Percentiles rank a stretch among this genome's conserved stretches.
These are phyloP conservation scores for Actinopyga echinites DNA, from an alignment of 53 echinoderm and acorn worm species.

Conservation along the genomic window DNA sequence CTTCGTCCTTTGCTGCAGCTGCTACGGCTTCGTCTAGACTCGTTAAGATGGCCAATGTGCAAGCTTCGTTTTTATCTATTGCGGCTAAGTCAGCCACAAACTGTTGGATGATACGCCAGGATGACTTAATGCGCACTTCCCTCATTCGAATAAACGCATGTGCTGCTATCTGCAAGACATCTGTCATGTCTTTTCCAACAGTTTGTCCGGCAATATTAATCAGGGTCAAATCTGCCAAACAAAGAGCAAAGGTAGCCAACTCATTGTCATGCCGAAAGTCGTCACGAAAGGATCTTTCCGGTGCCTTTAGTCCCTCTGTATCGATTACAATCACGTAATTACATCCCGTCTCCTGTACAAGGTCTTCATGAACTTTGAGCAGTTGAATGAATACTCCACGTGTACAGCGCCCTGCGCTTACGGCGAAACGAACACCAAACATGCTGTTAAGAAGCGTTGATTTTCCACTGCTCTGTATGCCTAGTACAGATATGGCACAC, in stretches of 20 bases:
- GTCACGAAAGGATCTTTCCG: not conserved
- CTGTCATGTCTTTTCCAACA: constrained; percentile 36
- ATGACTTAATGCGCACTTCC: constrained; percentile 1
- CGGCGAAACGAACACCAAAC: constrained; percentile 20
- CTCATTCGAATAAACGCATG: constrained; percentile 37
- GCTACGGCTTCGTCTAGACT: constrained; percentile 8
- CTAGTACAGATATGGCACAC: not conserved
- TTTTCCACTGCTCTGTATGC: constrained; percentile 38
- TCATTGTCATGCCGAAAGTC: constrained; percentile 11
- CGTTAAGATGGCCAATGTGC: not conserved
- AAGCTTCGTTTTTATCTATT: constrained; percentile 9
- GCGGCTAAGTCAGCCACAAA: constrained; percentile 22
- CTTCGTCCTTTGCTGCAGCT: constrained; percentile 17
- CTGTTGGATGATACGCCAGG: constrained; percentile 29
- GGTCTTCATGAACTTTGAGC: not conserved
- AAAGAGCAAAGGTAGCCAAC: constrained; percentile 28
- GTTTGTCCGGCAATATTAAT: constrained; percentile 37
- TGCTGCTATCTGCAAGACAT: constrained; percentile 25
- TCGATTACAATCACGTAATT: constrained; percentile 15
- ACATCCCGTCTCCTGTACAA: not conserved
- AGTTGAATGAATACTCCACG: constrained; percentile 39
- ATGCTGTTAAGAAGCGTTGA: constrained; percentile 12
- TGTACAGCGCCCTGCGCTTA: constrained; percentile 21
- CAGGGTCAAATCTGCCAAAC: constrained; percentile 24
- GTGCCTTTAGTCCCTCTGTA: constrained; percentile 28